Evolutionary conservation across 2,888 invertebrate species (phyloP), one percentile per base, ranked within the genome.

Genomic region (Pyrgus malvae): DNA sequence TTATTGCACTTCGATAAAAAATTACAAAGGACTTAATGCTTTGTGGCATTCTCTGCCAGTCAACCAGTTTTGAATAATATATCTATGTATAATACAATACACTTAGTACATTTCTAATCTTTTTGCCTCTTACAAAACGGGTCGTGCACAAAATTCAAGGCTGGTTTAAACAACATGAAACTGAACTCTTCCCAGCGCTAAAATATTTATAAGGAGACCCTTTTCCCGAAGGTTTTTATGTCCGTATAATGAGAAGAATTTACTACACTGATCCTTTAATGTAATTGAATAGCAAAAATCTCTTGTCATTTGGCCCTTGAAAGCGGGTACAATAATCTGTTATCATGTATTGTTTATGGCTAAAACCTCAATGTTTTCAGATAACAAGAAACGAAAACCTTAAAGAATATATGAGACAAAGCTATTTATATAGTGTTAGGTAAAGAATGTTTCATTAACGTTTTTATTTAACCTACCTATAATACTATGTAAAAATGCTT

Each of bases 131-230:
- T 4, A 23, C 27, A 27, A 27, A 27, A 3, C 9, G n/a, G n/a
- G n/a, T 9, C 9, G 27, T 27, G 9, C 19, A n/a, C 35, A n/a
- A 46, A 19, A 35, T 35, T 23, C 35, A 46, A 48, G 17, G 48
- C 25, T 25, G 17, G 17, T 50, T 50, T 33, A 21, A 42, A 50
- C 25, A 49, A 31, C 29, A 38, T 33, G 25, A 41, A 33, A 33
- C 33, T 17, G 33, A 46, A 46, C 31, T 46, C 21, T 44, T 44
- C 19, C 23, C 14, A 23, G 23, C 33, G 23, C 37, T 48, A 42
- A 80, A 80, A 80, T 83, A 82, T 83, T 82, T 83, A 83, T 80
- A 73, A 78, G 74, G 54, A 56, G 72, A 74, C 74, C 81, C 76
- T 81, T 77, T 77, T 78, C 74, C 71, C 72, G 64, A 67, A 70